Evolutionary conservation across 1,140 invertebrate genomes (phyloP), one percentile per base, ranked within the genome.

Genomic region (Heterodera schachtii): DNA sequence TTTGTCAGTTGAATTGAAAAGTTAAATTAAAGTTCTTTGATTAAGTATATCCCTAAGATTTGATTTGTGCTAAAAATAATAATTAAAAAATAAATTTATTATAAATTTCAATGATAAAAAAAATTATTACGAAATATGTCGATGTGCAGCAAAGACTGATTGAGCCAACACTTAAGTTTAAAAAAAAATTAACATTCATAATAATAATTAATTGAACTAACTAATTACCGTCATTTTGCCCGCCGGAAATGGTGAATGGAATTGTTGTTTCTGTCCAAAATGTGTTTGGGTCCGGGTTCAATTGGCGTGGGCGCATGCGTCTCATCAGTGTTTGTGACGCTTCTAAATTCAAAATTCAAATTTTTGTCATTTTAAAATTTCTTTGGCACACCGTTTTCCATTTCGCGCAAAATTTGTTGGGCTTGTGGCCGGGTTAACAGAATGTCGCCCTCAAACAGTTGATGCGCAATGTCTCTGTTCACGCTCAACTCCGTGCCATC

Each of bases 361-460:
- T 16, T 80, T 57, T 64, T 2, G 11, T 16, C 2, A 41, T 44
- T 71, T 41, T n/a, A 19, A 41, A 46, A 49, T 8, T 69, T 19
- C 71, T 41, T 46, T 11, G 13, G 75, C 78, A 67, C 60, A 86
- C 84, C 69, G 67, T 77, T 73, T 60, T 86, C 82, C 16, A 86
- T 70, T 47, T 89, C 87, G 46, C 82, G 9, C 2, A 89, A 75
- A 41, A 89, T 85, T 41, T 74, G 43, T 69, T 86, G 71, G 16
- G 87, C 87, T 60, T 89, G 87, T n/a, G 71, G 71, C 3, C 88
- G 60, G 5, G 83, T 88, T 7, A 89, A 60, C 41, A 89, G 66
- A 49, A 89, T 89, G 73, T 89, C 87, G 69, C 86, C 88, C 73
- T 89, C 87, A 44, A 89, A 89, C 46, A 89, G 64, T 8, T 89